Conservation (phyloP, 2,797 vertebrate species). For the Taenioides sp. region DNA sequence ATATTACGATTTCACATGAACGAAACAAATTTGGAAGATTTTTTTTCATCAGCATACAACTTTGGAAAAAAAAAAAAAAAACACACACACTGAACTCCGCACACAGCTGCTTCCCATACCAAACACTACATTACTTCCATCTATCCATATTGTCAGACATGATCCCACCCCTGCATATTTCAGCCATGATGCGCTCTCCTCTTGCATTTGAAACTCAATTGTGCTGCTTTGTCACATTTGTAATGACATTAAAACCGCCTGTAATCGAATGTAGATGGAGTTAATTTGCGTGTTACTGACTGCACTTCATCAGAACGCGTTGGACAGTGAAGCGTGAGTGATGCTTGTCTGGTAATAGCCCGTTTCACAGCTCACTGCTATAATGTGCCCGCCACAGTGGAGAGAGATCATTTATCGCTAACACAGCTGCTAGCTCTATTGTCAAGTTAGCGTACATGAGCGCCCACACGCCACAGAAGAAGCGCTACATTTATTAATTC, state of each 20-base stretch:
- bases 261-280: slow-evolving; percentile 4
- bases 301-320: background rate
- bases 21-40: background rate
- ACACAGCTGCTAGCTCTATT: slow-evolving; percentile 8
- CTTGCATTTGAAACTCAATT: background rate
- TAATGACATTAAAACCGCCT: background rate
- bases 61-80: background rate
- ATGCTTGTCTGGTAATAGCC: slow-evolving; percentile 12
- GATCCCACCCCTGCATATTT: background rate
- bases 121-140: background rate
- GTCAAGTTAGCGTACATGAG: background rate
- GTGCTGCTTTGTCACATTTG: slow-evolving; percentile 4
- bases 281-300: background rate
- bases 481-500: background rate
- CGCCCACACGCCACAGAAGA: background rate
- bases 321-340: slow-evolving; percentile 5
- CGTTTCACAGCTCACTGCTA: background rate
- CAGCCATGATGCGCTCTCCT: background rate
- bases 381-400: background rate
- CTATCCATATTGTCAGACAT: background rate
- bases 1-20: no score
- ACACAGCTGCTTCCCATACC: background rate
- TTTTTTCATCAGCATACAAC: background rate
- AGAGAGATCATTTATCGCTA: slow-evolving; percentile 6
- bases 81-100: no score